Percentiles rank a stretch among this genome's conserved stretches.
These are phyloP conservation scores for Eubasilissa regina DNA, from an alignment of 1,140 invertebrate species.

Conservation along the genomic window DNA sequence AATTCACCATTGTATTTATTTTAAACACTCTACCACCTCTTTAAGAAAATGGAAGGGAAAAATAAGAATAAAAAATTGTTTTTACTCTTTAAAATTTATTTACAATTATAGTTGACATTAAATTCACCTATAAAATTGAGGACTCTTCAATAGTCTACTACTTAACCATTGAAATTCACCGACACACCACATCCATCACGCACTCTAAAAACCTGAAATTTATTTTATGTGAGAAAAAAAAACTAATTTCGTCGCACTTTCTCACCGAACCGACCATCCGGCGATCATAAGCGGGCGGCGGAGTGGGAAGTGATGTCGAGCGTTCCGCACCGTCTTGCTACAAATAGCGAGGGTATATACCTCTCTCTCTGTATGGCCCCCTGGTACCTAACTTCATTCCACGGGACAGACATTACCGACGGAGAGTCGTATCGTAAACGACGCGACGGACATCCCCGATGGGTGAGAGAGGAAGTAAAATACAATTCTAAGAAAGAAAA, in stretches of 20 bases:
- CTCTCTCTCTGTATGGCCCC: constrained; percentile 3
- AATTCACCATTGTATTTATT: too few relatives aligned
- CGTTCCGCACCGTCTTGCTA: constrained; percentile 22
- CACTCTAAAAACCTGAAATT: too few relatives aligned
- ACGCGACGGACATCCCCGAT: constrained; percentile 14
- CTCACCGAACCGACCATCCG: constrained; percentile 10
- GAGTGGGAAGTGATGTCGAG: constrained; percentile 23
- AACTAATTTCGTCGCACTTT: constrained; percentile 15
- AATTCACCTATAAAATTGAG: too few relatives aligned
- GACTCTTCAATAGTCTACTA: too few relatives aligned
- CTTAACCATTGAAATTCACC: too few relatives aligned
- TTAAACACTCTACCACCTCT: too few relatives aligned
- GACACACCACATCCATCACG: too few relatives aligned
- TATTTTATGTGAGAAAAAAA: neutral
- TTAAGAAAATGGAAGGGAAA: too few relatives aligned
- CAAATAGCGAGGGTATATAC: constrained; percentile 36
- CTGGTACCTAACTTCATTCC: constrained; percentile 22
- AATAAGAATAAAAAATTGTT: too few relatives aligned
- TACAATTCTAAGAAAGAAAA: neutral
- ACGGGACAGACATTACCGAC: constrained; percentile 38
- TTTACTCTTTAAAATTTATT: too few relatives aligned
- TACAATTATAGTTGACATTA: too few relatives aligned
- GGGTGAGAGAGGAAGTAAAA: neutral
- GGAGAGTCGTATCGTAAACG: constrained; percentile 13
- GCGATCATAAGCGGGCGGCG: constrained; percentile 33